Conservation (phyloP, 2,797 vertebrate species). For the Gastrophryne carolinensis region DNA sequence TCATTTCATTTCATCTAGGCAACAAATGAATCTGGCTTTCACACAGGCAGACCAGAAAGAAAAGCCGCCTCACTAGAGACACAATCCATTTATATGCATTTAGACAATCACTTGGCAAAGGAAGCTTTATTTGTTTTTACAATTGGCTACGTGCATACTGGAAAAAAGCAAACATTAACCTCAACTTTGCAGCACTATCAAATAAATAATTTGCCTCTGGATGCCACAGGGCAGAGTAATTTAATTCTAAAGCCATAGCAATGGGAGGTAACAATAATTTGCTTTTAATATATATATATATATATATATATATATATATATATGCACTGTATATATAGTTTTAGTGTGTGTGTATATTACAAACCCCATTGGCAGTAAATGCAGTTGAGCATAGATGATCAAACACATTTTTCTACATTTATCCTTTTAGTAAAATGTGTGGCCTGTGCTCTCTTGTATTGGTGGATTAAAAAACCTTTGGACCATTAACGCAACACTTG, state of each 20-base stretch:
- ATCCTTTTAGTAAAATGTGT: too few relatives aligned
- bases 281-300: too few relatives aligned
- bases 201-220: conserved; percentile 17
- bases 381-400: too few relatives aligned
- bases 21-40: conserved; percentile 66
- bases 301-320: too few relatives aligned
- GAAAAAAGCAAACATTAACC: conserved; percentile 45
- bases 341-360: too few relatives aligned
- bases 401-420: too few relatives aligned
- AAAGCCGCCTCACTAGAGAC: conserved; percentile 52
- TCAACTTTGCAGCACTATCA: conserved; percentile 10
- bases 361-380: too few relatives aligned
- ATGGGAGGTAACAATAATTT: conserved; percentile 1
- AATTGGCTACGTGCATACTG: conserved; percentile 40
- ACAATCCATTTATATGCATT: conserved; percentile 61
- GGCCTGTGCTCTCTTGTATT: too few relatives aligned
- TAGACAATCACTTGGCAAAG: conserved; percentile 60
- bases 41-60: conserved; percentile 57
- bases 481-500: too few relatives aligned
- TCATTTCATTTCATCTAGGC: conserved; percentile 66
- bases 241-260: conserved; percentile 19
- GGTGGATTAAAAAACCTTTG: too few relatives aligned
- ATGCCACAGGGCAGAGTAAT: conserved; percentile 20
- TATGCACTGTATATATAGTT: too few relatives aligned
- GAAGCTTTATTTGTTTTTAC: conserved; percentile 45